These are phyloP conservation scores for Chunga burmeisteri DNA, from an alignment of 2,113 vertebrate species.

Conservation along the genomic window DNA sequence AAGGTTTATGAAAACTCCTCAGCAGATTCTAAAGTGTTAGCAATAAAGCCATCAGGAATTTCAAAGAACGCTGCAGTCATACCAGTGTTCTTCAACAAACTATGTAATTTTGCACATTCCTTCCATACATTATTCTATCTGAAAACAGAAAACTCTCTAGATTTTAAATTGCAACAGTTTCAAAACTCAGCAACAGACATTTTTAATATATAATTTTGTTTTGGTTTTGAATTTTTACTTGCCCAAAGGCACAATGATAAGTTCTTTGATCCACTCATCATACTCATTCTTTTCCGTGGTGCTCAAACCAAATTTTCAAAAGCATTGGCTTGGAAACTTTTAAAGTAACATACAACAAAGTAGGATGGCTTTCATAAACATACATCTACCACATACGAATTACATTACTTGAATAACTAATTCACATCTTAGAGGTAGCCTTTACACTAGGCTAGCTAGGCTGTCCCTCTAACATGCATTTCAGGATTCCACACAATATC, in stretches of 20 bases:
- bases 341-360: not conserved
- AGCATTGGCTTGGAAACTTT: not conserved
- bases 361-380: not conserved
- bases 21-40: not conserved
- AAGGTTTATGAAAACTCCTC: not conserved
- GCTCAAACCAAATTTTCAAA: not conserved
- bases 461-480: not conserved
- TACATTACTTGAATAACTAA: not conserved
- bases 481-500: not conserved
- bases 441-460: not conserved
- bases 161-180: not conserved
- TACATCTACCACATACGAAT: not conserved
- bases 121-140: not conserved
- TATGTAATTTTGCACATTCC: not conserved
- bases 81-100: not conserved
- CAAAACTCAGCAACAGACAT: not conserved
- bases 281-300: not conserved
- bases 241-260: not conserved
- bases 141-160: not conserved
- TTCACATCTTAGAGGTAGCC: not conserved
- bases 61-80: not conserved
- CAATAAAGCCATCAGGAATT: not conserved
- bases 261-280: not conserved
- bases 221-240: not conserved
- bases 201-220: not conserved